phyloP scores from a whole-genome alignment of 2,888 invertebrate genomes.

The Phalera bucephala region DNA sequence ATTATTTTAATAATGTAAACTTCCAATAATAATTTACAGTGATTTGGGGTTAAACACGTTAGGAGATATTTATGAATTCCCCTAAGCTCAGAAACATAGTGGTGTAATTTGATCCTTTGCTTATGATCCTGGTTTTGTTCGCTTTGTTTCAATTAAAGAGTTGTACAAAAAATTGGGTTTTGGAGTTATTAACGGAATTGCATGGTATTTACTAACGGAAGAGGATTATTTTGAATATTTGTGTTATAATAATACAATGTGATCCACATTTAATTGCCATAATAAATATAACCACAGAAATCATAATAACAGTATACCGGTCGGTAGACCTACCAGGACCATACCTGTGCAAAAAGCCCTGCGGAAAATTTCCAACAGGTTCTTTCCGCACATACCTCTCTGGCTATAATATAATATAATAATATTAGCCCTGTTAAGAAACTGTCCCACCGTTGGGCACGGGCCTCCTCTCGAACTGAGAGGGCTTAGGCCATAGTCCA shows the following conservation, averaged over 20 bases:
- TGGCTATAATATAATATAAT: too few species aligned
- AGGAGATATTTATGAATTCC: slow-evolving; percentile 78
- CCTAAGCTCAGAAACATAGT: slow-evolving; percentile 57
- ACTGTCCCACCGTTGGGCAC: too few species aligned
- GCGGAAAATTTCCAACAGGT: too few species aligned
- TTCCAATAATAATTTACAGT: slow-evolving; percentile 83
- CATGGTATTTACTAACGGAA: slow-evolving; percentile 4
- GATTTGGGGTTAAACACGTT: slow-evolving; percentile 82
- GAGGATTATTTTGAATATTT: background rate
- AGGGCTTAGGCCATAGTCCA: too few species aligned
- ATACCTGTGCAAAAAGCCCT: too few species aligned
- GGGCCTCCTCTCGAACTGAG: too few species aligned
- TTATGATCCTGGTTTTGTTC: slow-evolving; percentile 46
- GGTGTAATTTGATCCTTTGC: slow-evolving; percentile 68
- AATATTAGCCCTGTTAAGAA: too few species aligned
- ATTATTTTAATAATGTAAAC: slow-evolving; percentile 84
- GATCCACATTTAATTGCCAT: too few species aligned
- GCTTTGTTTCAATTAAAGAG: slow-evolving; percentile 41
- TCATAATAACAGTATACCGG: too few species aligned
- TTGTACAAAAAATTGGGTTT: slow-evolving; percentile 1
- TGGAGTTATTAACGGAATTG: slow-evolving; percentile 7
- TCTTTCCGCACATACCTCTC: too few species aligned
- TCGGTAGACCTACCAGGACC: too few species aligned
- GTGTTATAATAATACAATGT: background rate
- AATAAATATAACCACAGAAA: too few species aligned